Percentiles rank a stretch among this genome's conserved stretches.
These are phyloP conservation scores for Bathynomus jamesi DNA, from an alignment of 1,140 invertebrate species.

Conservation along the genomic window DNA sequence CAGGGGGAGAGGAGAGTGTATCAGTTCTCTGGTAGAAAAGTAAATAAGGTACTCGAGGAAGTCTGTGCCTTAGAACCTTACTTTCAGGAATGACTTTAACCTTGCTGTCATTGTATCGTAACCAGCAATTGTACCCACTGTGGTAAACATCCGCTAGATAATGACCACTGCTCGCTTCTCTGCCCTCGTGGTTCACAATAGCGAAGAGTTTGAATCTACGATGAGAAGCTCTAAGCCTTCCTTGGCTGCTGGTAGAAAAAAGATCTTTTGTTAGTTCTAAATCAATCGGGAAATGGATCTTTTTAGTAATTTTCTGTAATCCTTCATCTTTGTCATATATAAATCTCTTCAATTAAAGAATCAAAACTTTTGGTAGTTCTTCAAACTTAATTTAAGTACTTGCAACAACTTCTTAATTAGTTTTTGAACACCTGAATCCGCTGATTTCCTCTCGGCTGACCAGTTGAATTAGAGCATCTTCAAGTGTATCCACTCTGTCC, in stretches of 20 bases:
- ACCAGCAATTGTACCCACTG: conserved; percentile 68
- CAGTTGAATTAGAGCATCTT: conserved; percentile 74
- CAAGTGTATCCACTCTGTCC: conserved; percentile 45
- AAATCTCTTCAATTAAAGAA: conserved; percentile 79
- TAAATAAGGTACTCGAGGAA: conserved; percentile 82
- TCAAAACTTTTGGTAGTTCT: conserved; percentile 74
- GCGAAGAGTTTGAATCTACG: conserved; percentile 59
- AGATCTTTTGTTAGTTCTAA: conserved; percentile 81
- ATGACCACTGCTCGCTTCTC: conserved; percentile 86
- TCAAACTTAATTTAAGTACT: conserved; percentile 60
- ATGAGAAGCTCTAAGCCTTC: conserved; percentile 60
- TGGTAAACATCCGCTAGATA: conserved; percentile 83
- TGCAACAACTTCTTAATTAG: conserved; percentile 62
- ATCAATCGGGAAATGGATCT: conserved; percentile 76
- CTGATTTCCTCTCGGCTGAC: conserved; percentile 72
- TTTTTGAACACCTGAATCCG: conserved; percentile 71
- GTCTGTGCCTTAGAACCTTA: conserved; percentile 66
- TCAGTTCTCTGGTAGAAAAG: conserved; percentile 82
- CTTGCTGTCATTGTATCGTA: conserved; percentile 80
- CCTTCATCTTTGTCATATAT: conserved; percentile 68
- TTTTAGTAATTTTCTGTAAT: conserved; percentile 77
- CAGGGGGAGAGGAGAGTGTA: too few species aligned
- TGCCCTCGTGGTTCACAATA: conserved; percentile 90
- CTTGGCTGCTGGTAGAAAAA: conserved; percentile 58
- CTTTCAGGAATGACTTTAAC: conserved; percentile 59